Percentiles rank a stretch among this genome's conserved stretches.
Conservation (phyloP, 1,140 invertebrate species). For the Zaprionus kolodkinae region DNA sequence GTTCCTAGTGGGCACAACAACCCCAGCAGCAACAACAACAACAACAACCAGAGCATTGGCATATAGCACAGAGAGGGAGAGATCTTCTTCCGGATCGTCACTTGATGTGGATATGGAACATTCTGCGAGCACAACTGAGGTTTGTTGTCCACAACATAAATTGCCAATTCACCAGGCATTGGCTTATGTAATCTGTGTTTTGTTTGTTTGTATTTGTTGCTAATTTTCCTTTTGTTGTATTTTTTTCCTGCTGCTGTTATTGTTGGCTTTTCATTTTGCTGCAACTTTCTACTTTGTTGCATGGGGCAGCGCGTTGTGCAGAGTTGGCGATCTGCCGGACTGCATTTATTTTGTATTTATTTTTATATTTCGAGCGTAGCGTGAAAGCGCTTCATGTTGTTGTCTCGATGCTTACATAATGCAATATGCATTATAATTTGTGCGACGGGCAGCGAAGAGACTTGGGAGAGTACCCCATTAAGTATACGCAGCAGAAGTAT, state of each 20-base stretch:
- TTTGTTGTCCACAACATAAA: conserved; percentile 40
- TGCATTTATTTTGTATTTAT: conserved; percentile 61
- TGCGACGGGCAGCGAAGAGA: conserved; percentile 14
- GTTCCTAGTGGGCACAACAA: conserved; percentile 56
- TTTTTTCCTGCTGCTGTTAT: conserved; percentile 22
- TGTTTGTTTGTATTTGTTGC: conserved; percentile 4
- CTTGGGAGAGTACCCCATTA: neutral
- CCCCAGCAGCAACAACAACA: conserved; percentile 31
- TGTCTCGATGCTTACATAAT: conserved; percentile 50
- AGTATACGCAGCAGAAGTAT: no score
- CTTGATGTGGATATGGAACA: conserved; percentile 35
- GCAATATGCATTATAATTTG: conserved; percentile 56
- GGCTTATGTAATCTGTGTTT: conserved; percentile 51
- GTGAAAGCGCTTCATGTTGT: conserved; percentile 58
- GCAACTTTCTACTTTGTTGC: conserved; percentile 63
- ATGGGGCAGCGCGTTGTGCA: conserved; percentile 18
- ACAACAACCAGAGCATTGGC: conserved; percentile 20
- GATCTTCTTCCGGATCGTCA: conserved; percentile 60
- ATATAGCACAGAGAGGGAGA: conserved; percentile 5
- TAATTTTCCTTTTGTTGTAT: conserved; percentile 11
- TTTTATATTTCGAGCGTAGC: conserved; percentile 68
- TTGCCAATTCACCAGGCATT: conserved; percentile 11
- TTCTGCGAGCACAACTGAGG: conserved; percentile 62
- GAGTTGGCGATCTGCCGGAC: conserved; percentile 48
- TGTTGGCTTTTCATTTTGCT: conserved; percentile 31